phyloP scores from a whole-genome alignment of 92 coral and sea anemone genomes.

The Porites cylindrica region DNA sequence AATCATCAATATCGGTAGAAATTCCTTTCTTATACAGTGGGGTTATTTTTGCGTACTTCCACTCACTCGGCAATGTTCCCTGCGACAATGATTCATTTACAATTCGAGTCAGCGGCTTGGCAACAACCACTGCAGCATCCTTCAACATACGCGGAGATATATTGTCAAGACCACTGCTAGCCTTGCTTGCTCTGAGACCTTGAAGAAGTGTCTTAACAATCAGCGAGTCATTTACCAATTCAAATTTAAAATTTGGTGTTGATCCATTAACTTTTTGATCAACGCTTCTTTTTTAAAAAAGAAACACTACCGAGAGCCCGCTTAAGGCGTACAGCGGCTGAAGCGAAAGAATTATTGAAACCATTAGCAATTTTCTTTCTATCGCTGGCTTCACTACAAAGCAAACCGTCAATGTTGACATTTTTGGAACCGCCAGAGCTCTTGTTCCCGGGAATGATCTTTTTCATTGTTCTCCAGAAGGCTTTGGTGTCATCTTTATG shows the following conservation, averaged over 20 bases:
- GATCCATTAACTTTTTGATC: constrained; percentile 9
- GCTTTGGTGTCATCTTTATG: too few relatives aligned
- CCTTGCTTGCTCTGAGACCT: constrained; percentile 29
- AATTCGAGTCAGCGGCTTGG: constrained; percentile 41
- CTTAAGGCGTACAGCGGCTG: too few relatives aligned
- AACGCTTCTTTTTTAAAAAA: background rate
- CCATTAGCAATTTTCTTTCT: too few relatives aligned
- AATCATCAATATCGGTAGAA: background rate
- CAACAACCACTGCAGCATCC: constrained; percentile 19
- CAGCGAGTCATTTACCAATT: constrained; percentile 2
- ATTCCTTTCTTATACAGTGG: background rate
- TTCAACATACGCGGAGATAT: constrained; percentile 43
- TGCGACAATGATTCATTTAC: constrained; percentile 26
- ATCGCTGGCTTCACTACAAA: too few relatives aligned
- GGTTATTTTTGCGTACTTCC: background rate
- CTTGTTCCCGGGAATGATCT: too few relatives aligned
- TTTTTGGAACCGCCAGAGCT: too few relatives aligned
- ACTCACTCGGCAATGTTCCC: constrained; percentile 21
- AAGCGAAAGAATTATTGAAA: too few relatives aligned
- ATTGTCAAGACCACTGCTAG: constrained; percentile 39
- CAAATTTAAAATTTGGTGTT: background rate
- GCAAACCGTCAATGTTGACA: too few relatives aligned
- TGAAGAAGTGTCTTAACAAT: background rate
- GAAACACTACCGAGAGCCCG: background rate
- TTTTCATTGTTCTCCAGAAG: too few relatives aligned